Evolutionary conservation across 1,140 invertebrate genomes (phyloP), one percentile per base, ranked within the genome.

Genomic region (Druon quercuslanigerum): DNA sequence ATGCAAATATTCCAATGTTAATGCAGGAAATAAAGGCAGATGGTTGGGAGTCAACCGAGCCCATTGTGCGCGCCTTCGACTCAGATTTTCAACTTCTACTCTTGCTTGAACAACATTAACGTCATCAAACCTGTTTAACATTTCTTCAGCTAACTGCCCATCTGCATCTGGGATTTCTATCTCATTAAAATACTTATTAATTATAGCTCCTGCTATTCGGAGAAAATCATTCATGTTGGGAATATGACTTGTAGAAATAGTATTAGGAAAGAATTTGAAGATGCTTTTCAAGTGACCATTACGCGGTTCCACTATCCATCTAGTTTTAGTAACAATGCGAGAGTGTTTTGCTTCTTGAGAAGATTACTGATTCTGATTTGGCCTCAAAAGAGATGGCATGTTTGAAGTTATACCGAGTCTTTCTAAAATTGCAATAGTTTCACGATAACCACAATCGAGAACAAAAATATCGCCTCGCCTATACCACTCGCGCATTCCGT

Each of bases 281-380:
- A 25, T 25, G 20, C 20, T 25, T 25, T 25, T 25, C 20, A 25
- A 25, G 20, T 25, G 20, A 25, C 20, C 1, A 25, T 25, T 25
- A 25, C 20, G 71, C 51, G 66, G 20, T 51, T 79, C 75, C 3
- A 80, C 72, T 19, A 80, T 71, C 81, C 74, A 82, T 60, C 81
- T 76, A 0, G 33, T 73, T 71, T 78, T 80, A 8, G 78, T 82
- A n/a, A 80, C 51, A 1, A 78, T 17, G 12, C 78, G 72, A 7
- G 76, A 74, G 1, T 56, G 3, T n/a, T 82, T 82, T 2, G 75
- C 80, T 13, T 78, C 76, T 56, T 79, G 70, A 5, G 78, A 76
- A 0, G 66, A 33, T 2, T 80, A 40, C 75, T 82, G 78, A 1
- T n/a, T 17, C 57, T 78, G 33, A 16, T 57, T 50, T 19, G 3